Conservation (phyloP, 2,888 invertebrate genomes). For the Cantharis lateralis region DNA sequence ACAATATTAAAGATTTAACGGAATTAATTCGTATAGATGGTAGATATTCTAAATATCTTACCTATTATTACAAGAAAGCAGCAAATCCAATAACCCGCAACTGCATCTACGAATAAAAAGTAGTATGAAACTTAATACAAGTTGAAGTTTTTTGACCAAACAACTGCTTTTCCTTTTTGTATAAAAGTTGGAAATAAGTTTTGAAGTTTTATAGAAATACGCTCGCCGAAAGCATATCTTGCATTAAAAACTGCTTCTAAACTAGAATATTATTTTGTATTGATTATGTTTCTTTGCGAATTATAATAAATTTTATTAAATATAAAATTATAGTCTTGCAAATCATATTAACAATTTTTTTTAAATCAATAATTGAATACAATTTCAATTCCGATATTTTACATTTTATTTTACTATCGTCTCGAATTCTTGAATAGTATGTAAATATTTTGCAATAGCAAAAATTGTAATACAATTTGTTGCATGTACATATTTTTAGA, state of each 20-base stretch:
- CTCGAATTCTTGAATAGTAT: too few species aligned
- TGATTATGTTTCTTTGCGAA: background rate
- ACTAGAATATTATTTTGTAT: constrained; percentile 1
- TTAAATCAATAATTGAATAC: too few species aligned
- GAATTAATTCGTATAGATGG: background rate
- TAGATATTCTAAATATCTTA: background rate
- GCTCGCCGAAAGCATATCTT: constrained; percentile 2
- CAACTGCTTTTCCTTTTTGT: constrained; percentile 8
- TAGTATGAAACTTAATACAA: constrained; percentile 18
- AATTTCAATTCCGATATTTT: too few species aligned
- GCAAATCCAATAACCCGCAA: constrained; percentile 21
- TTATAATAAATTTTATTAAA: background rate
- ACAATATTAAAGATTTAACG: background rate
- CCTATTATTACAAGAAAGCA: background rate
- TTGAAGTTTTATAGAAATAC: constrained; percentile 10
- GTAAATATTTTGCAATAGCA: too few species aligned
- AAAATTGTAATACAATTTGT: too few species aligned
- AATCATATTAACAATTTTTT: too few species aligned
- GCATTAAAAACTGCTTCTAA: background rate
- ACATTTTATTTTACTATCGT: too few species aligned
- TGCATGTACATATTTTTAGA: too few species aligned
- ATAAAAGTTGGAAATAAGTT: constrained; percentile 5
- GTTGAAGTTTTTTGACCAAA: constrained; percentile 1
- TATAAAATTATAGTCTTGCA: background rate
- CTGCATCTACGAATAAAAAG: constrained; percentile 15